A percentile compares a stretch with the other conserved stretches of the same genome.
Evolutionary conservation across 1,140 invertebrate species (phyloP).

Genomic region (Octopus bimaculoides): DNA sequence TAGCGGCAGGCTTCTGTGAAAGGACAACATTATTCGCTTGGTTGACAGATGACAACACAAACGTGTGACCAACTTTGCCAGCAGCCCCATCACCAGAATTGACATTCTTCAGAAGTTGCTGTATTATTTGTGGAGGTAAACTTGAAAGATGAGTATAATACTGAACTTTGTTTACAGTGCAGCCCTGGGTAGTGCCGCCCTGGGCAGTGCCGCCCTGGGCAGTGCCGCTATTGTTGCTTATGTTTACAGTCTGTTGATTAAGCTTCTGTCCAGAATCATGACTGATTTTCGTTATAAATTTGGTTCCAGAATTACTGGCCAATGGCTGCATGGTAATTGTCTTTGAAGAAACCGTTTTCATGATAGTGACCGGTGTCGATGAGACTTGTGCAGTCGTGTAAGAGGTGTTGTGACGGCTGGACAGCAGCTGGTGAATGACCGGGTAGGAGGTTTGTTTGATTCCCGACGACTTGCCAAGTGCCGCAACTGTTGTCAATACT

Average conservation of each 20-base stretch:
- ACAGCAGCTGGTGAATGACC: slow-evolving; percentile 25
- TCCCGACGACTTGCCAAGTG: not conserved
- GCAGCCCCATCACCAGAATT: not conserved
- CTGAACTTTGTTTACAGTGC: not conserved
- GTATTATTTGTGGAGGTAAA: slow-evolving; percentile 1
- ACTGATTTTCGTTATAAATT: too few relatives aligned
- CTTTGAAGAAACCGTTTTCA: too few relatives aligned
- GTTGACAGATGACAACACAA: not conserved
- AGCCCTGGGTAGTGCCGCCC: not conserved
- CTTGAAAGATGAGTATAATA: slow-evolving; percentile 6
- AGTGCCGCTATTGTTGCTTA: too few relatives aligned
- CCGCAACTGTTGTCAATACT: not conserved
- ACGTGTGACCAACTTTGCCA: not conserved
- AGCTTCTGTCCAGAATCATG: too few relatives aligned
- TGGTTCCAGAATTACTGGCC: not conserved
- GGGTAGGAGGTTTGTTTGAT: slow-evolving; percentile 23
- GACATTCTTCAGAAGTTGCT: slow-evolving; percentile 11
- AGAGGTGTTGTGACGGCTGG: not conserved
- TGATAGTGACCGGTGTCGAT: too few relatives aligned
- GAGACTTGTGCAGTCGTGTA: not conserved
- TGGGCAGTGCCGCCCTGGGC: not conserved
- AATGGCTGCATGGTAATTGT: not conserved
- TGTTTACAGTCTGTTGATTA: too few relatives aligned
- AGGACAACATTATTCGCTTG: not conserved
- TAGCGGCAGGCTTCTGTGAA: not conserved